Evolutionary conservation across 1,140 invertebrate species (phyloP).

Genomic region (Bombus consobrinus): DNA sequence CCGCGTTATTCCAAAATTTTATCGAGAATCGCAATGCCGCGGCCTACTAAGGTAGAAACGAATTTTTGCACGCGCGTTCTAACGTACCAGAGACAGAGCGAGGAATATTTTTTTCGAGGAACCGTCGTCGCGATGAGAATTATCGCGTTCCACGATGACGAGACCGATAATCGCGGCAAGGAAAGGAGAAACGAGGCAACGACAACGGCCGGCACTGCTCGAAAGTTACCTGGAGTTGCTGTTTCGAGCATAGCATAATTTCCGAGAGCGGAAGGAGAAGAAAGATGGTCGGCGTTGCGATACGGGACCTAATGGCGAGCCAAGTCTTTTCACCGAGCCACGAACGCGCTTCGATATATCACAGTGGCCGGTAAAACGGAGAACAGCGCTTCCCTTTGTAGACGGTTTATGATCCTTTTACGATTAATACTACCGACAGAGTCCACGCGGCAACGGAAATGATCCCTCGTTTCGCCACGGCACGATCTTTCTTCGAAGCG

Average conservation of each 20-base stretch:
- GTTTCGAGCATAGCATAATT: conserved; percentile 18
- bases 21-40: too few species aligned
- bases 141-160: conserved; percentile 46
- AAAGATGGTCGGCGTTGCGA: conserved; percentile 41
- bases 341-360: background rate
- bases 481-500: conserved; percentile 55
- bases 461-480: conserved; percentile 14
- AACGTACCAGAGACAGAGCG: too few species aligned
- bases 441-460: conserved; percentile 29
- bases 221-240: conserved; percentile 7
- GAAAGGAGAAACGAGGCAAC: conserved; percentile 7
- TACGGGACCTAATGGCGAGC: conserved; percentile 21
- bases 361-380: background rate
- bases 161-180: conserved; percentile 53
- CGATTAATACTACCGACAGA: conserved; percentile 52
- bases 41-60: too few species aligned
- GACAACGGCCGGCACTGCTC: background rate
- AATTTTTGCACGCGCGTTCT: too few species aligned
- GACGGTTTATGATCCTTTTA: conserved; percentile 58
- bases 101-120: too few species aligned
- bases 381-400: conserved; percentile 36
- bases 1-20: too few species aligned
- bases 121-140: conserved; percentile 11
- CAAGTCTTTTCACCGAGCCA: conserved; percentile 32
- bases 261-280: conserved; percentile 7